Percentiles rank a stretch among this genome's conserved stretches.
phyloP scores from a whole-genome alignment of 1,140 invertebrate species.

The Drosophila nigromelanica region DNA sequence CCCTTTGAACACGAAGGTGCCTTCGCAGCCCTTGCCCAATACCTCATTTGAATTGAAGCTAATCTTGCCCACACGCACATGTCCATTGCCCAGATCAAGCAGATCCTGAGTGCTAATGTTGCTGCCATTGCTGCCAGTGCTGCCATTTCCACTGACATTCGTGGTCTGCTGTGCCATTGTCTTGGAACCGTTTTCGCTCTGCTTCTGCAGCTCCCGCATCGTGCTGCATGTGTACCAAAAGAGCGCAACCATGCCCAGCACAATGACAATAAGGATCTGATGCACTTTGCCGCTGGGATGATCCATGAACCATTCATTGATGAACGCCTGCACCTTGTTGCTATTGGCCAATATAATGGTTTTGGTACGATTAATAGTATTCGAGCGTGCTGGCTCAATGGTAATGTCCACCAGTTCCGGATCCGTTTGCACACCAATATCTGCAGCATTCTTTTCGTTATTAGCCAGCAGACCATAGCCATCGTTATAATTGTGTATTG shows the following conservation, averaged over 20 bases:
- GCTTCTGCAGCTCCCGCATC: conserved; percentile 77
- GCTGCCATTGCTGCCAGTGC: conserved; percentile 58
- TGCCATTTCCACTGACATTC: conserved; percentile 44
- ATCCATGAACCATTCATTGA: conserved; percentile 82
- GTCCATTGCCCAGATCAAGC: conserved; percentile 89
- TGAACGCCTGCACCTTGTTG: conserved; percentile 74
- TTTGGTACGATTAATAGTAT: conserved; percentile 68
- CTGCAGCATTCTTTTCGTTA: conserved; percentile 69
- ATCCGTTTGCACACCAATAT: conserved; percentile 78
- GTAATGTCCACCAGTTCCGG: conserved; percentile 67
- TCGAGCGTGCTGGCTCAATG: conserved; percentile 49
- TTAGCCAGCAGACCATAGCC: conserved; percentile 69
- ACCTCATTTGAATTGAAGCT: conserved; percentile 93
- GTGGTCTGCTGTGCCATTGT: conserved; percentile 56
- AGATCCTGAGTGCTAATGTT: conserved; percentile 72
- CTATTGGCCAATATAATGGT: conserved; percentile 84
- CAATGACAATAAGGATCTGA: conserved; percentile 87
- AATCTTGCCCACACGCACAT: conserved; percentile 95
- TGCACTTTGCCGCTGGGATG: conserved; percentile 85
- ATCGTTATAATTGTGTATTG: conserved; percentile 75
- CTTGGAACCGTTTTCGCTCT: conserved; percentile 82
- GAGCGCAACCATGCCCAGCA: conserved; percentile 87
- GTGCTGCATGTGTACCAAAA: conserved; percentile 88
- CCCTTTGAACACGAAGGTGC: conserved; percentile 97
- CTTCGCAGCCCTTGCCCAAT: conserved; percentile 99